Percentiles rank a stretch among this genome's conserved stretches.
phyloP scores from a whole-genome alignment of 2,888 invertebrate species.

The Platycheirus albimanus region DNA sequence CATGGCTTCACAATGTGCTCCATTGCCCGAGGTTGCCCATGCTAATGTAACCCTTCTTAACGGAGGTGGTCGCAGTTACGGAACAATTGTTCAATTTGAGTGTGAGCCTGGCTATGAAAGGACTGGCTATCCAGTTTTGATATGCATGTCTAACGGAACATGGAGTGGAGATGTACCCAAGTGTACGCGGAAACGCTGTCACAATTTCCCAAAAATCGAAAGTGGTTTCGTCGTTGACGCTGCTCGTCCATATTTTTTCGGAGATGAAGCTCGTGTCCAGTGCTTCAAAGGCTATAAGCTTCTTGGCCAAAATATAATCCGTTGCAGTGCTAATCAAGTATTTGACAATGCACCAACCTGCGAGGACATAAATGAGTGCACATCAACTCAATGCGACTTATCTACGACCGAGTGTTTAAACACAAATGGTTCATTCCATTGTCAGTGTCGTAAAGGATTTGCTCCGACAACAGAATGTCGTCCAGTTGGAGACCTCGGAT shows the following conservation, averaged over 20 bases:
- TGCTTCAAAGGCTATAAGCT: conserved; percentile 95
- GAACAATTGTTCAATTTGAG: conserved; percentile 95
- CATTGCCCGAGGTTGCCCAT: conserved; percentile 92
- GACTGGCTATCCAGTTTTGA: conserved; percentile 93
- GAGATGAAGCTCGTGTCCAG: conserved; percentile 95
- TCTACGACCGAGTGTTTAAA: conserved; percentile 96
- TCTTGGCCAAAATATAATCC: conserved; percentile 91
- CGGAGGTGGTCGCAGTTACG: conserved; percentile 95
- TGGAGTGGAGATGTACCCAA: conserved; percentile 96
- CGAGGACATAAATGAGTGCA: conserved; percentile 96
- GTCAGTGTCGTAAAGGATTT: conserved; percentile 93
- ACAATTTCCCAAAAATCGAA: conserved; percentile 89
- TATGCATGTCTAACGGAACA: conserved; percentile 97
- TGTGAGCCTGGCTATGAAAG: conserved; percentile 96
- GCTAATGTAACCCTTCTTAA: conserved; percentile 94
- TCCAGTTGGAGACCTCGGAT: conserved; percentile 94
- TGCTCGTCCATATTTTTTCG: conserved; percentile 90
- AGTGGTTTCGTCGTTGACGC: conserved; percentile 94
- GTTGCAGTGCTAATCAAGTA: conserved; percentile 92
- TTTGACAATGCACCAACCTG: conserved; percentile 94
- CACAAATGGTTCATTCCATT: conserved; percentile 93
- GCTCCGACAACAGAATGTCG: conserved; percentile 93
- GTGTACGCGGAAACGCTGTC: conserved; percentile 87
- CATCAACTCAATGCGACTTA: conserved; percentile 93
- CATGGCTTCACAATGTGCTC: conserved; percentile 95